Evolutionary conservation across 30 jellyfish, hydroid and myxozoan genomes (phyloP), one percentile per base, ranked within the genome.

Genomic region (Euphysa ruthae): DNA sequence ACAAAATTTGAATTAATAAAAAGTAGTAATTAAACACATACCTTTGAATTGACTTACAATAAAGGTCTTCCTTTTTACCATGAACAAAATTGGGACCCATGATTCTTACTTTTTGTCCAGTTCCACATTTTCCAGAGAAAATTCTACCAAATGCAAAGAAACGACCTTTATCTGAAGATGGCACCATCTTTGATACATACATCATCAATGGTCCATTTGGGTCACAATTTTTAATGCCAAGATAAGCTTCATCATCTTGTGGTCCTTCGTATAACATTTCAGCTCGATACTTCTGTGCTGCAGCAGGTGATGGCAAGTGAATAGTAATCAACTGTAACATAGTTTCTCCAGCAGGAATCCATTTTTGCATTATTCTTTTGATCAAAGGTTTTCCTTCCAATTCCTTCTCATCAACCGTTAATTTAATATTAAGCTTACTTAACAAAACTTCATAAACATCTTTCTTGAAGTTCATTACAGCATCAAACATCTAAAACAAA

Each of bases 111-210:
- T 92, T 92, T 65, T 34, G 75, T 23, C 99, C 99, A 55, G 99
- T 84, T 8, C 93, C 93, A 77, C 83, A 91, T 55, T 79, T 77
- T 18, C 99, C 99, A 58, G 99, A 92, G 87, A 92, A 92, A 29
- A 92, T 95, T 70, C 99, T 95, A 1, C 99, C 99, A 74, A 92
- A 92, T 34, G 99, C 99, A 78, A 66, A 92, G 84, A 92, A 92
- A 1, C 99, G 80, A 4, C 99, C 99, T 69, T 85, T 92, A 71
- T 92, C 99, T 6, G 99, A 82, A 12, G 99, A 78, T 1, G 99
- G 99, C 55, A 92, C 94, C 99, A 92, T 92, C 88, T 92, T 92
- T 28, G 99, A 92, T 55, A 92, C 73, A 65, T 92, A 92, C 99
- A 92, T 92, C 99, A 92, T 92, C 22, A 92, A 75, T 18, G 97